Conservation (phyloP, 2,113 vertebrate species). For the Bufo gargarizans region DNA sequence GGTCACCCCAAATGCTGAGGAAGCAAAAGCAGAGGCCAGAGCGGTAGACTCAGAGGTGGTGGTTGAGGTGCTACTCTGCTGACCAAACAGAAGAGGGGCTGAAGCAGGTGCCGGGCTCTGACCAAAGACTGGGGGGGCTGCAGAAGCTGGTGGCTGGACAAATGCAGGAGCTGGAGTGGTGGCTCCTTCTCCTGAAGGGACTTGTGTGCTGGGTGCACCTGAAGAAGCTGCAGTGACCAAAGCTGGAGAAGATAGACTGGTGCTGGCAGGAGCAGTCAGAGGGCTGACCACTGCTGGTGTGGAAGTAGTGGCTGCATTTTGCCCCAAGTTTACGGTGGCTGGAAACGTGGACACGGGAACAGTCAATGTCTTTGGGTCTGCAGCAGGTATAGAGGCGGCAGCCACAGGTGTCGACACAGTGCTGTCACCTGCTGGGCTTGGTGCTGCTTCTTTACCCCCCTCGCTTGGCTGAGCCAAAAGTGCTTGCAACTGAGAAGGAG, state of each 20-base stretch:
- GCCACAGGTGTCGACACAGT: neutral
- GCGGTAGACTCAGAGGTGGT: constrained; percentile 60
- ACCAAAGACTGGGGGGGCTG: constrained; percentile 66
- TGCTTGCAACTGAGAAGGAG: constrained; percentile 44
- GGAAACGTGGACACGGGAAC: constrained; percentile 26
- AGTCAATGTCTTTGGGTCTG: constrained; percentile 55
- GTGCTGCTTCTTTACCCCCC: neutral
- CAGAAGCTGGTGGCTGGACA: constrained; percentile 65
- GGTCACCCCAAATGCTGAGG: constrained; percentile 70
- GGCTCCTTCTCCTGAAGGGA: constrained; percentile 66
- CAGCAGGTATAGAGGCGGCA: constrained; percentile 14
- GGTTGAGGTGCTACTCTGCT: constrained; percentile 21
- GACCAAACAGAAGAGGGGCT: constrained; percentile 65
- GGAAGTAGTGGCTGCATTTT: neutral
- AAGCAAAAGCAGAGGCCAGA: constrained; percentile 69
- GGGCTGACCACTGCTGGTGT: constrained; percentile 5
- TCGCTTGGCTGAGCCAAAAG: constrained; percentile 58
- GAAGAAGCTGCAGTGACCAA: neutral
- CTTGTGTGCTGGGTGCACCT: constrained; percentile 44
- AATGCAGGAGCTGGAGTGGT: constrained; percentile 70
- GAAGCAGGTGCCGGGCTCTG: constrained; percentile 63
- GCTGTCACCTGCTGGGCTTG: constrained; percentile 15
- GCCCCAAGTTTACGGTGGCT: constrained; percentile 46
- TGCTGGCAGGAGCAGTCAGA: no score
- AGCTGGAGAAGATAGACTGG: constrained; percentile 58